Percentiles rank a stretch among this genome's conserved stretches.
Evolutionary conservation across 2,888 invertebrate genomes (phyloP).

Genomic region (Euplexia lucipara): DNA sequence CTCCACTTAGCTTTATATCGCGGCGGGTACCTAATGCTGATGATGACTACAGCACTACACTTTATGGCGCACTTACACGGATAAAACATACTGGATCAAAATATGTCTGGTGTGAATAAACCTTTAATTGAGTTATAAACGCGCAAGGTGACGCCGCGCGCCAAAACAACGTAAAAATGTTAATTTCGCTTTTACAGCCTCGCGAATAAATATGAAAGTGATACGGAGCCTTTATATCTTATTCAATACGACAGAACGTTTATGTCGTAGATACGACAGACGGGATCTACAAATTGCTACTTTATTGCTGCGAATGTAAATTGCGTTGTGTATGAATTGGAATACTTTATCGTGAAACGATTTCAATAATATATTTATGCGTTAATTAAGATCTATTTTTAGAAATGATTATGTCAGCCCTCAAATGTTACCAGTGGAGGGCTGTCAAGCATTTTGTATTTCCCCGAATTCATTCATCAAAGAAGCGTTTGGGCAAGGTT

Average conservation of each 20-base stretch:
- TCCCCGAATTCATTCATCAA: not conserved
- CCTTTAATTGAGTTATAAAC: conserved; percentile 54
- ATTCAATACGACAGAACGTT: conserved; percentile 48
- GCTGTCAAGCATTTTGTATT: not conserved
- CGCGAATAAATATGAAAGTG: conserved; percentile 53
- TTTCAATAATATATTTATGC: not conserved
- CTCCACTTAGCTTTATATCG: conserved; percentile 27
- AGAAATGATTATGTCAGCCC: not conserved
- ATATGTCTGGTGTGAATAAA: conserved; percentile 37
- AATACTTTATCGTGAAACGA: not conserved
- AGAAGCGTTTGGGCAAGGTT: not conserved
- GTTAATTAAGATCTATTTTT: not conserved
- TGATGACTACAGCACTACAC: conserved; percentile 21
- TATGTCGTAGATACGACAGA: conserved; percentile 36
- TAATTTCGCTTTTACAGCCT: conserved; percentile 54
- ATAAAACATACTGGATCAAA: conserved; percentile 36
- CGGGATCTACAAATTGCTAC: conserved; percentile 29
- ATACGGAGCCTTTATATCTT: conserved; percentile 36
- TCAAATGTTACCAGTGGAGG: not conserved
- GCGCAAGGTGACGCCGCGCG: conserved; percentile 31
- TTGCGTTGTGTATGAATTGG: conserved; percentile 7
- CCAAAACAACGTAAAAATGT: conserved; percentile 55
- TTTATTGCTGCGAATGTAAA: conserved; percentile 32
- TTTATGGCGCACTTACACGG: conserved; percentile 40
- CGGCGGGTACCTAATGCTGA: not conserved